Percentiles rank a stretch among this genome's conserved stretches.
phyloP scores from a whole-genome alignment of 2,888 invertebrate species.

The Leptopilina syphax region DNA sequence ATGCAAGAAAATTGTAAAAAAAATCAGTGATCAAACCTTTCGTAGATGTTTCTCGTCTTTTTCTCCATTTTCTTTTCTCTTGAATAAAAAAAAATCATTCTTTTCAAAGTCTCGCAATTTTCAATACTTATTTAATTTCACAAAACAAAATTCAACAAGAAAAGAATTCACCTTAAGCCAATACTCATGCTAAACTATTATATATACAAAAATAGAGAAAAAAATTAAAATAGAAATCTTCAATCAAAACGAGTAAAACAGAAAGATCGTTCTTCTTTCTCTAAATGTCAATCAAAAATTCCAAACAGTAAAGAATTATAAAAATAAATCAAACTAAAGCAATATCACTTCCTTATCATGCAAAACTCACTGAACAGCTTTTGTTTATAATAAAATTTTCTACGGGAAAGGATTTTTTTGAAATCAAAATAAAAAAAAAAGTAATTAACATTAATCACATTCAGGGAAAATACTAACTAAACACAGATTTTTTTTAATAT shows the following conservation, averaged over 20 bases:
- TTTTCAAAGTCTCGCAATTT: background rate
- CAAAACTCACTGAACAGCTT: conserved; percentile 37
- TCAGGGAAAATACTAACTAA: conserved; percentile 36
- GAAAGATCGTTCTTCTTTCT: conserved; percentile 10
- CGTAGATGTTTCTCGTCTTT: too few relatives aligned
- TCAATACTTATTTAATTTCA: background rate
- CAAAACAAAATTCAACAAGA: conserved; percentile 20
- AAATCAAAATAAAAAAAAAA: conserved; percentile 29
- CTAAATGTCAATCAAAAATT: conserved; percentile 13
- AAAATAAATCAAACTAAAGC: conserved; percentile 37
- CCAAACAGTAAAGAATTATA: background rate
- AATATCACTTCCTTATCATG: conserved; percentile 42
- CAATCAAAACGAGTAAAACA: conserved; percentile 1
- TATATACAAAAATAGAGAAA: background rate
- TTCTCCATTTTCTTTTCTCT: too few relatives aligned
- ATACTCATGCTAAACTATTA: conserved; percentile 41
- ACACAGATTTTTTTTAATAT: conserved; percentile 31
- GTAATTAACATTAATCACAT: conserved; percentile 14
- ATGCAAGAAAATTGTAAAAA: conserved; percentile 39
- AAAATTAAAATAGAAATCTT: conserved; percentile 10
- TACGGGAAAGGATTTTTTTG: conserved; percentile 8
- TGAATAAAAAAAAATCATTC: too few relatives aligned
- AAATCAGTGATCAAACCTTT: conserved; percentile 40
- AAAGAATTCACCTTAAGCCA: conserved; percentile 32
- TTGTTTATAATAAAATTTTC: background rate